A percentile compares a stretch with the other conserved stretches of the same genome.
These are phyloP conservation scores for rabbit (Oryctolagus cuniculus) DNA, from an alignment of 2,113 vertebrate species.

Conservation along the genomic window mOryCun1.1 NC_091439.1:59348001-59348500, in stretches of 20 bases:
- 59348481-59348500: too few relatives aligned
- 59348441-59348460: background rate
- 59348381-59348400: background rate
- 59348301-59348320: too few relatives aligned
- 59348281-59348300: too few relatives aligned
- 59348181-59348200: constrained; percentile 45
- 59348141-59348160: background rate
- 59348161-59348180: constrained; percentile 55
- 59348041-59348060: too few relatives aligned
- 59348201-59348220: constrained; percentile 59
- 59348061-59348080: too few relatives aligned
- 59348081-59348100: too few relatives aligned
- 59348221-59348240: background rate
- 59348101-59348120: too few relatives aligned
- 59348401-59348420: background rate
- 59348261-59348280: background rate
- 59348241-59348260: background rate
- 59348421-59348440: background rate
- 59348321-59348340: too few relatives aligned
- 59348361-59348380: background rate
- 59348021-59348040: too few relatives aligned
- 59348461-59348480: too few relatives aligned
- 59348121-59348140: too few relatives aligned
- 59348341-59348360: background rate
- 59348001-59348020: too few relatives aligned